These are phyloP conservation scores for cattle (Bos taurus) DNA, from an alignment of 2,113 vertebrate genomes.

Conservation along the genomic window DNA sequence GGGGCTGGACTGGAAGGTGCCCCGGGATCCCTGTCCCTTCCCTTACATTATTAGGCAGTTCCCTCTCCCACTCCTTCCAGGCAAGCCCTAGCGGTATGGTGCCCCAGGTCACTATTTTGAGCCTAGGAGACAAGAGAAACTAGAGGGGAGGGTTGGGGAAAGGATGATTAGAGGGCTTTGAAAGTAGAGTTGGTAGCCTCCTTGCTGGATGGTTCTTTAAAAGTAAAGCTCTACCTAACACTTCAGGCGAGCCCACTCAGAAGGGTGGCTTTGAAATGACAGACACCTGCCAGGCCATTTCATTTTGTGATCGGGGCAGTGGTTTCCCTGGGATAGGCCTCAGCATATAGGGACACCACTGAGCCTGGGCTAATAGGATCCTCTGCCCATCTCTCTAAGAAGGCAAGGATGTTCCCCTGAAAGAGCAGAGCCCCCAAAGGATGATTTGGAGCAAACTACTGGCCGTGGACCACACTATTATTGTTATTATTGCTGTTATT, in stretches of 20 bases:
- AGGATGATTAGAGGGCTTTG: background rate
- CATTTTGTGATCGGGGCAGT: background rate
- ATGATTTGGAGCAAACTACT: background rate
- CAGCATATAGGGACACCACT: background rate
- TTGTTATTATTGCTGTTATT: background rate
- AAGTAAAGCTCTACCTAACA: background rate
- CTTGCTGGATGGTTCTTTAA: background rate
- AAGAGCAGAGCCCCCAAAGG: background rate
- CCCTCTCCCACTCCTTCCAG: background rate
- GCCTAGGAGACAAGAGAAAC: background rate
- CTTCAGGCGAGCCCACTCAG: background rate
- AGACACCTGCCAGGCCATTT: background rate
- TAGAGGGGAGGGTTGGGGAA: no score
- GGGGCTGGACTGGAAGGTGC: background rate
- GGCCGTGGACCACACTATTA: background rate
- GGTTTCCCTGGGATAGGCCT: background rate
- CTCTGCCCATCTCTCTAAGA: background rate
- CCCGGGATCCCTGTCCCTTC: background rate
- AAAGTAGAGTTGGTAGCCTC: background rate
- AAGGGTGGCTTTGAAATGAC: background rate
- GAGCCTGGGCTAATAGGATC: background rate
- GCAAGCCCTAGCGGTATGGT: background rate
- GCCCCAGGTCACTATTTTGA: background rate
- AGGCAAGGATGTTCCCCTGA: background rate
- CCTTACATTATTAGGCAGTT: background rate